Conservation (phyloP, 2,113 vertebrate genomes). For the Spea bombifrons region DNA sequence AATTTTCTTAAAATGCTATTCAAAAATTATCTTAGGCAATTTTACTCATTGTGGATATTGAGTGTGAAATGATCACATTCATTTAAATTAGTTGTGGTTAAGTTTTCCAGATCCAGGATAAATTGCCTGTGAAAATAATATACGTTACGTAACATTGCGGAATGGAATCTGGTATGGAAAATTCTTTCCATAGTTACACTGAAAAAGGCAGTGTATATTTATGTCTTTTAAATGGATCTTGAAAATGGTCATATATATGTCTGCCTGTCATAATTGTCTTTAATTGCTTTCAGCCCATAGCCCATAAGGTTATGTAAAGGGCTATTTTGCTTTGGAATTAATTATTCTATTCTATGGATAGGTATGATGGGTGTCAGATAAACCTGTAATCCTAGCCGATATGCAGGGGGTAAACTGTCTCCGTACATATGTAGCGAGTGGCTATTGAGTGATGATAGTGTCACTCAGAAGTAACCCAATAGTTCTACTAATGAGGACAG, state of each 20-base stretch:
- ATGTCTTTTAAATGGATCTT: slow-evolving; percentile 18
- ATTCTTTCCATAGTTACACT: slow-evolving; percentile 2
- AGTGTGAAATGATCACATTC: too few relatives aligned
- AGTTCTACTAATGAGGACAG: too few relatives aligned
- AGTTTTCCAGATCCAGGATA: neutral
- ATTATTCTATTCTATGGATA: neutral
- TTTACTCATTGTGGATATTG: too few relatives aligned
- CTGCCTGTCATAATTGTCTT: slow-evolving; percentile 6
- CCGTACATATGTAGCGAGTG: neutral
- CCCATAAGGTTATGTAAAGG: neutral
- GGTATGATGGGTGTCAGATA: slow-evolving; percentile 1
- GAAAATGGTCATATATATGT: slow-evolving; percentile 8
- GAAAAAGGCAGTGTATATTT: slow-evolving; percentile 18
- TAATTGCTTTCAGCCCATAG: slow-evolving; percentile 28
- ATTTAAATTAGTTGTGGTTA: too few relatives aligned
- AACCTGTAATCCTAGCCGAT: neutral
- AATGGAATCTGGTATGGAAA: slow-evolving; percentile 13
- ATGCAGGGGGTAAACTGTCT: neutral
- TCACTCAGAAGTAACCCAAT: too few relatives aligned
- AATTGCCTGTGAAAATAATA: neutral
- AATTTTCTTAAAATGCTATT: too few relatives aligned
- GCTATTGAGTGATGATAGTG: too few relatives aligned
- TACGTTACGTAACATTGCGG: neutral
- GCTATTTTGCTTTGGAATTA: neutral
- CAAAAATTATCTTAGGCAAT: too few relatives aligned